These are phyloP conservation scores for Cephalopterus ornatus DNA, from an alignment of 2,113 vertebrate species.

Conservation along the genomic window DNA sequence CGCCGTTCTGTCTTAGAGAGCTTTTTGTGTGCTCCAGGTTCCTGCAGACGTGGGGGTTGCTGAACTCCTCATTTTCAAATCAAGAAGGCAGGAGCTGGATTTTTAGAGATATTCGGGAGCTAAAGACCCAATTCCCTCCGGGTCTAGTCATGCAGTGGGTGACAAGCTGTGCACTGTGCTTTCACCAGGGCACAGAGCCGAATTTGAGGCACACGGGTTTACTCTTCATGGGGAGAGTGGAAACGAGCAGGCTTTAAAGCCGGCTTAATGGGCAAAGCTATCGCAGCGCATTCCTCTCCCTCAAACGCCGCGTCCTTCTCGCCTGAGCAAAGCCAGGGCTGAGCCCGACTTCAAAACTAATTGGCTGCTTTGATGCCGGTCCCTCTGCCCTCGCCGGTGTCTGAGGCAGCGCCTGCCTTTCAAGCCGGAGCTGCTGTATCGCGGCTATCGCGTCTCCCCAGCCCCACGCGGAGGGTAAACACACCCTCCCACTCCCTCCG, in stretches of 20 bases:
- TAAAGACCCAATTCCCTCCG: neutral
- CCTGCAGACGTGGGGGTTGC: neutral
- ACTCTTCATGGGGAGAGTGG: neutral
- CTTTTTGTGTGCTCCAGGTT: neutral
- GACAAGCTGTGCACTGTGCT: neutral
- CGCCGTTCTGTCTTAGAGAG: neutral
- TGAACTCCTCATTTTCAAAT: neutral
- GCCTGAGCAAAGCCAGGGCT: neutral
- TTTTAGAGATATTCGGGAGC: neutral
- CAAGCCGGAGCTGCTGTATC: neutral
- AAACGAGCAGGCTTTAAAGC: neutral
- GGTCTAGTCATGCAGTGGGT: neutral
- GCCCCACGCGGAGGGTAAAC: neutral
- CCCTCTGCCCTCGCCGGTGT: neutral
- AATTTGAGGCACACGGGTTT: neutral
- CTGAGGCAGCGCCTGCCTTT: neutral
- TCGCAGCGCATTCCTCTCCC: neutral
- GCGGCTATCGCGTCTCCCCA: neutral
- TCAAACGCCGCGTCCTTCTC: neutral
- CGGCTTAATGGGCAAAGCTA: neutral
- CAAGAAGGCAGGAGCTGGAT: neutral
- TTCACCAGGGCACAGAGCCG: neutral
- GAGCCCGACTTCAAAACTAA: conserved; percentile 38
- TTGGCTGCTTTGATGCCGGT: conserved; percentile 31
- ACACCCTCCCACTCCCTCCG: neutral